These are phyloP conservation scores for Psittacara wagleri DNA, from an alignment of 2,113 vertebrate genomes.

Conservation along the genomic window DNA sequence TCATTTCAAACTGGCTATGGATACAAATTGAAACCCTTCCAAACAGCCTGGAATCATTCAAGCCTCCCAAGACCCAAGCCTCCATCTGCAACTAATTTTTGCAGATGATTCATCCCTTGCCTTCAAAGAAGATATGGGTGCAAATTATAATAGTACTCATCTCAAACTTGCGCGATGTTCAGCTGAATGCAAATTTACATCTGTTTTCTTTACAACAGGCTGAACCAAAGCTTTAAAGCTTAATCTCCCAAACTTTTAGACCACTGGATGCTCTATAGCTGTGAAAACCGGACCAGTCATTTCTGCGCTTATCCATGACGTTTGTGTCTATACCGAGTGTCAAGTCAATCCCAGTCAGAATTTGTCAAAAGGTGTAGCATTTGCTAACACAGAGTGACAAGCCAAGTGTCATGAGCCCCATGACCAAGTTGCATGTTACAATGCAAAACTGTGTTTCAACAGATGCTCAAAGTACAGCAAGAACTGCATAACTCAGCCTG, in stretches of 20 bases:
- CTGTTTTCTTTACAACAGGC: background rate
- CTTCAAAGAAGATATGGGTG: slow-evolving; percentile 25
- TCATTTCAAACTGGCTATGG: slow-evolving; percentile 30
- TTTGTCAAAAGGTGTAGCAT: background rate
- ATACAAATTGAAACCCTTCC: slow-evolving; percentile 27
- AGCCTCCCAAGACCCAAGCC: slow-evolving; percentile 24
- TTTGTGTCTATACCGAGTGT: background rate
- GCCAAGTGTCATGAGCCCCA: background rate
- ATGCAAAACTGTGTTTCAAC: background rate
- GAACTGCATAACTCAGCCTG: background rate
- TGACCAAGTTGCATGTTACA: background rate
- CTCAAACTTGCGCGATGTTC: background rate
- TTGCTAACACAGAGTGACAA: background rate
- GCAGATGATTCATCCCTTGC: slow-evolving; percentile 30
- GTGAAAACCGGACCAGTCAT: background rate
- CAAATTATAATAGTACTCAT: background rate
- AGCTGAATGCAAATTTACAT: slow-evolving; percentile 10
- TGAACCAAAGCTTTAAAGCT: background rate
- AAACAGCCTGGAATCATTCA: slow-evolving; percentile 11
- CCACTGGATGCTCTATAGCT: background rate
- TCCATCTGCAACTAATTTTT: slow-evolving; percentile 48
- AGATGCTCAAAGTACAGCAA: background rate
- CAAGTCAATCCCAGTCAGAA: background rate
- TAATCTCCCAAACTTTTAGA: background rate
- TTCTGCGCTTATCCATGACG: background rate